Conservation (phyloP, 2,113 vertebrate species). For the Falcunculus frontatus region DNA sequence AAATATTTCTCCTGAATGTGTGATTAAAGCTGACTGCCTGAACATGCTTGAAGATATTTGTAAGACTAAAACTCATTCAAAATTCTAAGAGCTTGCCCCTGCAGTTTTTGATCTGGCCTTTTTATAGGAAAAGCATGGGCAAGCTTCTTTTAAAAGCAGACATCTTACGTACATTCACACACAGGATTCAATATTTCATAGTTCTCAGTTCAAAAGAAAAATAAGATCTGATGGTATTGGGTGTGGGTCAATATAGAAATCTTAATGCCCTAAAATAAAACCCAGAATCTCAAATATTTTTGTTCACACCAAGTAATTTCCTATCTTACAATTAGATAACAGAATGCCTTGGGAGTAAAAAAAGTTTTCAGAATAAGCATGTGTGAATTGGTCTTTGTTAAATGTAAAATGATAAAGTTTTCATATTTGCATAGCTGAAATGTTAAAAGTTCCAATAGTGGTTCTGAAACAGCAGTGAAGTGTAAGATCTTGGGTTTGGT, state of each 20-base stretch:
- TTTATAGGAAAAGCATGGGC: background rate
- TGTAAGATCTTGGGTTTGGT: background rate
- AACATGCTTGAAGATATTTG: background rate
- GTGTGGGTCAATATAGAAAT: background rate
- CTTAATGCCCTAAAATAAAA: background rate
- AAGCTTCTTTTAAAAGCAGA: background rate
- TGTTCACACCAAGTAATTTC: background rate
- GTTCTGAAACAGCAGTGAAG: background rate
- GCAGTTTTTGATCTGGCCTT: background rate
- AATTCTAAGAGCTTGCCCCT: background rate
- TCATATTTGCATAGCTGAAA: background rate
- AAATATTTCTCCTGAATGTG: background rate
- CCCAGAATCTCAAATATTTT: background rate
- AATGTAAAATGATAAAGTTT: background rate
- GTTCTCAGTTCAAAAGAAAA: background rate
- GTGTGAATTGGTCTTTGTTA: background rate
- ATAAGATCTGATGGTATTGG: background rate
- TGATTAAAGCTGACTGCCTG: background rate
- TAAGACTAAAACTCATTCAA: background rate
- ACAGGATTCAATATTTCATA: background rate
- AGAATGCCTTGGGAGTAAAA: background rate
- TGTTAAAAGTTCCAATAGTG: background rate
- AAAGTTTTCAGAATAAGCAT: background rate
- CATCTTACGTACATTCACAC: rapidly evolving
- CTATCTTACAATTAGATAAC: background rate